Percentiles rank a stretch among this genome's conserved stretches.
phyloP scores from a whole-genome alignment of 2,797 vertebrate genomes.

The Pempheris klunzingeri region DNA sequence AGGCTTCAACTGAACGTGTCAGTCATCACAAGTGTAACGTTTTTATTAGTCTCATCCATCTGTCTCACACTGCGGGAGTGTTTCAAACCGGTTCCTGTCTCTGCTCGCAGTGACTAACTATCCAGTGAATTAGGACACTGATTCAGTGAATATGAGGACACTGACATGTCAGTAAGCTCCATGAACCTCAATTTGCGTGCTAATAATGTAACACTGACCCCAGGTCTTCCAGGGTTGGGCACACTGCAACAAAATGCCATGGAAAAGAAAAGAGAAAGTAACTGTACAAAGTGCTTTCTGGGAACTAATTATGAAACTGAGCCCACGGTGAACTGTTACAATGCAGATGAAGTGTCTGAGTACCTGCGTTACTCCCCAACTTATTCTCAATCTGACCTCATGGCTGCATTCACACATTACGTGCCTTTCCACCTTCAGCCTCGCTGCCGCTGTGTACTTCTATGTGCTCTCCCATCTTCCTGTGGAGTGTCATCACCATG shows the following conservation, averaged over 20 bases:
- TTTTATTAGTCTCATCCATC: neutral
- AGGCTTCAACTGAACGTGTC: slow-evolving; percentile 17
- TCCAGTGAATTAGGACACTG: neutral
- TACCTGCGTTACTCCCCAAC: neutral
- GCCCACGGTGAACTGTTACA: neutral
- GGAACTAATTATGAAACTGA: neutral
- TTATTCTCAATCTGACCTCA: neutral
- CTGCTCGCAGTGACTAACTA: neutral
- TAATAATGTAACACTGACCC: neutral
- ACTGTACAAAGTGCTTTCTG: neutral
- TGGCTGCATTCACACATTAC: neutral
- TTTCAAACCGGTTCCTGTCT: neutral
- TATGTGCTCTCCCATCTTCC: slow-evolving; percentile 88
- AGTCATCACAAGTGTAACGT: neutral
- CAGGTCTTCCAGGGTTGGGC: neutral
- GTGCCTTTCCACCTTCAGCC: slow-evolving; percentile 20
- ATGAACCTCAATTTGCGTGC: neutral
- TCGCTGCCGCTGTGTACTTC: slow-evolving; percentile 73
- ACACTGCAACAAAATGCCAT: neutral
- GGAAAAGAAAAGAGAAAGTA: neutral
- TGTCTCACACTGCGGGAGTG: neutral
- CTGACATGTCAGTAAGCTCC: neutral
- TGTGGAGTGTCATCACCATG: slow-evolving; percentile 93
- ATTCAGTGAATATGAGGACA: neutral
- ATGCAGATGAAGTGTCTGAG: neutral